These are phyloP conservation scores for Tor tambroides DNA, from an alignment of 2,113 vertebrate genomes.

Conservation along the genomic window DNA sequence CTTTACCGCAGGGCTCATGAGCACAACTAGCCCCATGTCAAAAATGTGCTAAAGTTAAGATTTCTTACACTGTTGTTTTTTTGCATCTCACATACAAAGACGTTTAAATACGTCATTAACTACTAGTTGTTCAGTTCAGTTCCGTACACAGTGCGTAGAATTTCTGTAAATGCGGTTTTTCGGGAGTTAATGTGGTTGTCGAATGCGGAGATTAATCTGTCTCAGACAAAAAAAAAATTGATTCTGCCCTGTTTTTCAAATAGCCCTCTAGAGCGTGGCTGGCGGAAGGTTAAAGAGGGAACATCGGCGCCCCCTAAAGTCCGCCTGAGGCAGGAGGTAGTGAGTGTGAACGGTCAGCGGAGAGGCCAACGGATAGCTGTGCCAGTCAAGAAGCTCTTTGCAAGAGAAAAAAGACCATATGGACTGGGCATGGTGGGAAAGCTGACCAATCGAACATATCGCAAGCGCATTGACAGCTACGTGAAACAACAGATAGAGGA, in stretches of 20 bases:
- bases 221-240: no score
- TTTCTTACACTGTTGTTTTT: no score
- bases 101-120: no score
- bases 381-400: slow-evolving; percentile 94
- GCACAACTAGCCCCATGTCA: no score
- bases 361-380: slow-evolving; percentile 92
- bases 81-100: no score
- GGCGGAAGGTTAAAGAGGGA: slow-evolving; percentile 95
- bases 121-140: no score
- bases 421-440: slow-evolving; percentile 97
- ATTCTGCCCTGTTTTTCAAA: background rate
- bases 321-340: slow-evolving; percentile 93
- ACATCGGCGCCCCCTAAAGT: slow-evolving; percentile 85
- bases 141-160: no score
- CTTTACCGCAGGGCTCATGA: no score
- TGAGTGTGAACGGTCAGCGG: slow-evolving; percentile 86
- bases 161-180: no score
- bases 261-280: slow-evolving; percentile 93
- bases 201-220: no score
- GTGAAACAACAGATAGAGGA: slow-evolving; percentile 97
- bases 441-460: slow-evolving; percentile 95
- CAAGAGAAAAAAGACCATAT: slow-evolving; percentile 93
- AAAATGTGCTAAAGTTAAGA: no score
- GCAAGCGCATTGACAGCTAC: slow-evolving; percentile 97
- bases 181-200: no score